phyloP scores from a whole-genome alignment of 2,888 invertebrate species.

The Melinaea menophilus region DNA sequence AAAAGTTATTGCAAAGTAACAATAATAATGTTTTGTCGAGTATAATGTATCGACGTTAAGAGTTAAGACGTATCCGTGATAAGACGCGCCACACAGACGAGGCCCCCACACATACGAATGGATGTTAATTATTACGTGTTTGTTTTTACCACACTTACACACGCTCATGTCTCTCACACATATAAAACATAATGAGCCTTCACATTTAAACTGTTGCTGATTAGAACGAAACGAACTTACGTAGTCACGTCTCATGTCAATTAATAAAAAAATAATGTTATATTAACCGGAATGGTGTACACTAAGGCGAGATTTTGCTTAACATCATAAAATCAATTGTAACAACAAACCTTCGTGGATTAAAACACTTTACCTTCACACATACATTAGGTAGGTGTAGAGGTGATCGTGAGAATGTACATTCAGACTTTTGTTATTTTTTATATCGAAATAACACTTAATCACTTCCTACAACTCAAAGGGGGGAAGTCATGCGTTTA shows the following conservation, averaged over 20 bases:
- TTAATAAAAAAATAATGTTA: not conserved
- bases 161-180: conserved; percentile 40
- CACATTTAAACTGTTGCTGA: conserved; percentile 50
- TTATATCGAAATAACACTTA: conserved; percentile 63
- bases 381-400: conserved; percentile 51
- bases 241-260: conserved; percentile 23
- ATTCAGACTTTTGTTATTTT: conserved; percentile 65
- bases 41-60: conserved; percentile 45
- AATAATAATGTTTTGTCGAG: conserved; percentile 44
- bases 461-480: conserved; percentile 74
- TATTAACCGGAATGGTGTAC: not conserved
- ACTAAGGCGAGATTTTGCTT: not conserved
- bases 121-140: conserved; percentile 71
- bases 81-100: conserved; percentile 55
- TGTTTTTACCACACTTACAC: conserved; percentile 63
- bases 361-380: conserved; percentile 44
- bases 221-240: conserved; percentile 44
- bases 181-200: conserved; percentile 44
- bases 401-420: conserved; percentile 61
- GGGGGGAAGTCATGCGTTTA: conserved; percentile 73
- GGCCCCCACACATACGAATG: conserved; percentile 70
- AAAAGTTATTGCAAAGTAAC: conserved; percentile 41
- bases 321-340: not conserved
- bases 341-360: conserved; percentile 12
- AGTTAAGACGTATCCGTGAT: conserved; percentile 52